Evolutionary conservation across 2,888 invertebrate genomes (phyloP), one percentile per base, ranked within the genome.

Genomic region (Tachina fera): DNA sequence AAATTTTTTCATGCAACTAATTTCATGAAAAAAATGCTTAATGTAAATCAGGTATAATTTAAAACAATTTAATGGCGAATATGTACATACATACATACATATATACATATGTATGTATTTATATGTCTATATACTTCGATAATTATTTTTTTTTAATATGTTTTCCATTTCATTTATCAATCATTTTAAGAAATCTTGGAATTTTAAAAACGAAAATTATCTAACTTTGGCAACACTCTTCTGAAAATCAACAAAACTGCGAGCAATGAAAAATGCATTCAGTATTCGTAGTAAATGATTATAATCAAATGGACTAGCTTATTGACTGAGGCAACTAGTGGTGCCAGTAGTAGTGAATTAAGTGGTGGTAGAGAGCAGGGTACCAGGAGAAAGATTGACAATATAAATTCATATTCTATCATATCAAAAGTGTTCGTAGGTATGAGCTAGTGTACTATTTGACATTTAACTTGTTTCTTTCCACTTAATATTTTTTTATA

Each of bases 251-350:
- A n/a, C n/a, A 51, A 65, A 31, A 77, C 39, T 47, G 13, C 43
- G 76, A 49, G 70, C 58, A 77, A 75, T 71, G 76, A 70, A 58
- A 45, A 82, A 56, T 77, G 76, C 71, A 83, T 71, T 65, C 43
- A 53, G 60, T 60, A 39, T 41, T 65, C 43, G 19, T 71, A 49
- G 49, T 56, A 49, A 75, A 16, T 72, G 77, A 65, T 78, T 78
- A n/a, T 72, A 72, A 65, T 77, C 83, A 72, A 72, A 78, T 74
- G 65, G 67, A n/a, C 65, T 67, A 67, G 60, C 65, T 61, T 43
- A 60, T 31, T 78, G 61, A 56, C 22, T n/a, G 53, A 14, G 45
- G 56, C 45, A 49, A 22, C 47, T 11, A 70, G 56, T 45, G 47
- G 56, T 45, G 47, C 47, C 43, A 53, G 22, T 71, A 58, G 51